Percentiles rank a stretch among this genome's conserved stretches.
Evolutionary conservation across 1,140 invertebrate species (phyloP).

Genomic region (Melipona quadrifasciata): DNA sequence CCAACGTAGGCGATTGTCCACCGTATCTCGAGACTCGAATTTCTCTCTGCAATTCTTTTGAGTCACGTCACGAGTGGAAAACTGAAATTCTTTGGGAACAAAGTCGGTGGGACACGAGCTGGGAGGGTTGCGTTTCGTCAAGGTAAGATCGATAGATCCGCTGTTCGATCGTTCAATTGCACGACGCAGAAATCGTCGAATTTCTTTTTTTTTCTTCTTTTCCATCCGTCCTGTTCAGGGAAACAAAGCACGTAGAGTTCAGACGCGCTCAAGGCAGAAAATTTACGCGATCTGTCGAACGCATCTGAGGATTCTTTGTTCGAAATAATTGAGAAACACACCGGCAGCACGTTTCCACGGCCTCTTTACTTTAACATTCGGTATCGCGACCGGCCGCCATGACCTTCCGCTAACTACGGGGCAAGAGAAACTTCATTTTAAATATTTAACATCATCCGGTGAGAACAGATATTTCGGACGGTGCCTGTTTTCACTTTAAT

Average conservation of each 20-base stretch:
- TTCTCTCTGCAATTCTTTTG: background rate
- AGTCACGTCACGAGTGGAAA: background rate
- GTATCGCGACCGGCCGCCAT: slow-evolving; percentile 9
- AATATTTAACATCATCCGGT: slow-evolving; percentile 14
- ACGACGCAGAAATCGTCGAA: background rate
- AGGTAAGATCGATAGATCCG: background rate
- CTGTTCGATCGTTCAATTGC: no score
- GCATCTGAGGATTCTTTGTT: slow-evolving; percentile 3
- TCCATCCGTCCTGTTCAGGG: background rate
- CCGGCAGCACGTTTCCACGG: slow-evolving; percentile 28
- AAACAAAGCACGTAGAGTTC: background rate
- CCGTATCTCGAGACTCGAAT: background rate
- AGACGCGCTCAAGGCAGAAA: slow-evolving; percentile 10
- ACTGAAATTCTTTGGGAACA: background rate
- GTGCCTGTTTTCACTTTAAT: background rate
- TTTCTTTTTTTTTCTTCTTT: background rate
- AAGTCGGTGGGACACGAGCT: no score
- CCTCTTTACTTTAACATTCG: slow-evolving; percentile 37
- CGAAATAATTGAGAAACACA: slow-evolving; percentile 42
- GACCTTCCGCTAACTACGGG: background rate
- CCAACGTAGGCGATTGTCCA: background rate
- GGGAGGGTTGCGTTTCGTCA: no score
- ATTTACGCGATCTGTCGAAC: slow-evolving; percentile 44
- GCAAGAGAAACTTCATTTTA: slow-evolving; percentile 3
- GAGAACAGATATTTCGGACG: slow-evolving; percentile 34